phyloP scores from a whole-genome alignment of 2,113 vertebrate species.

The Nycticorax nycticorax region DNA sequence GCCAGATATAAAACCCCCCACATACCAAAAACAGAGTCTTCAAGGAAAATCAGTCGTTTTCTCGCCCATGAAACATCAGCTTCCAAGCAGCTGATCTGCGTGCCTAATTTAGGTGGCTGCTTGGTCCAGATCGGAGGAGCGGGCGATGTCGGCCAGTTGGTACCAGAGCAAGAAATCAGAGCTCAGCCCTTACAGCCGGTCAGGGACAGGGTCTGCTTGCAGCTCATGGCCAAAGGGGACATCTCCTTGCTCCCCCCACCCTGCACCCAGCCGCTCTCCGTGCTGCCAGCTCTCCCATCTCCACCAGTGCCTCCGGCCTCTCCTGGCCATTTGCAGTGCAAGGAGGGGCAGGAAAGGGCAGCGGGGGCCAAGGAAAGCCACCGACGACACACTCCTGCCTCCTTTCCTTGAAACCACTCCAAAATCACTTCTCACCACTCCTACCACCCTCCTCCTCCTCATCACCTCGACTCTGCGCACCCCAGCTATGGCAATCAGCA shows the following conservation, averaged over 20 bases:
- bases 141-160: fast-evolving
- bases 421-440: background rate
- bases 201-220: background rate
- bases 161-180: background rate
- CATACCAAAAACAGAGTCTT: background rate
- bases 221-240: no score
- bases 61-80: background rate
- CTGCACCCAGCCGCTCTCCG: fast-evolving
- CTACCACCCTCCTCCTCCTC: background rate
- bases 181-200: background rate
- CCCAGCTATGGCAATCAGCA: background rate
- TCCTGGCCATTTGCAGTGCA: fast-evolving
- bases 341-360: background rate
- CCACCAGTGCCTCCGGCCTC: background rate
- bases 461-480: background rate
- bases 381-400: background rate
- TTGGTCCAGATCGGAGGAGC: fast-evolving
- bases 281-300: background rate
- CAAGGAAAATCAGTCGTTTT: background rate
- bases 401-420: background rate
- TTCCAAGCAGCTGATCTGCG: fast-evolving
- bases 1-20: background rate
- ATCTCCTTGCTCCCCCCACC: background rate
- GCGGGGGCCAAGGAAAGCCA: background rate
- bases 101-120: background rate